Evolutionary conservation across 2,113 vertebrate genomes (phyloP).

Genomic region (Equus quagga): DNA sequence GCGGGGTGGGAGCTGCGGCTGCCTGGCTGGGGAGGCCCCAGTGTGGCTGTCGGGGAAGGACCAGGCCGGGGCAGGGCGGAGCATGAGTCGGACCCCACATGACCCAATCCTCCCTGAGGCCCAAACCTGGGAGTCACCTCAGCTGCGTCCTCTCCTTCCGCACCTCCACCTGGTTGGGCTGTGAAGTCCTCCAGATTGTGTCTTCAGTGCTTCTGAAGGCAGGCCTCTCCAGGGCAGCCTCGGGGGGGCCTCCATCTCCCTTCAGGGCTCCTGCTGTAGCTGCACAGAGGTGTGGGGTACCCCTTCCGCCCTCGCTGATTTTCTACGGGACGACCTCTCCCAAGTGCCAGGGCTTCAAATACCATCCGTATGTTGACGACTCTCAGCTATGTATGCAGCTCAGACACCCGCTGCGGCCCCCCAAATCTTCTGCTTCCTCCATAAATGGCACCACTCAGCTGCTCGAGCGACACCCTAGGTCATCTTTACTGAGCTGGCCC

Average conservation of each 20-base stretch:
- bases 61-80: no score
- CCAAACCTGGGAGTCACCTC: not conserved
- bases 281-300: not conserved
- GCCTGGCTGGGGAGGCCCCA: not conserved
- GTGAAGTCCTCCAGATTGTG: not conserved
- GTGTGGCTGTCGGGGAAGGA: not conserved
- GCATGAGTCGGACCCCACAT: not conserved
- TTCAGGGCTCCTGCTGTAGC: accelerated
- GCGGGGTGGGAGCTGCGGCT: not conserved
- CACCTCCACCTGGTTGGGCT: not conserved
- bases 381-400: not conserved
- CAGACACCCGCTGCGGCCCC: not conserved
- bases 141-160: not conserved
- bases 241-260: not conserved
- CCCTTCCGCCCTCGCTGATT: accelerated
- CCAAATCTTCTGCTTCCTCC: not conserved
- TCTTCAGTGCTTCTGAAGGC: not conserved
- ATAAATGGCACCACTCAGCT: not conserved
- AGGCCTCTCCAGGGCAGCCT: not conserved
- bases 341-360: not conserved
- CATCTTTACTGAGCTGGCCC: accelerated
- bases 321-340: accelerated
- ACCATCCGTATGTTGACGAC: not conserved
- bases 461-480: not conserved
- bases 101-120: not conserved